These are phyloP conservation scores for Oscheius sp. DNA, from an alignment of 2,888 invertebrate species.

Conservation along the genomic window DNA sequence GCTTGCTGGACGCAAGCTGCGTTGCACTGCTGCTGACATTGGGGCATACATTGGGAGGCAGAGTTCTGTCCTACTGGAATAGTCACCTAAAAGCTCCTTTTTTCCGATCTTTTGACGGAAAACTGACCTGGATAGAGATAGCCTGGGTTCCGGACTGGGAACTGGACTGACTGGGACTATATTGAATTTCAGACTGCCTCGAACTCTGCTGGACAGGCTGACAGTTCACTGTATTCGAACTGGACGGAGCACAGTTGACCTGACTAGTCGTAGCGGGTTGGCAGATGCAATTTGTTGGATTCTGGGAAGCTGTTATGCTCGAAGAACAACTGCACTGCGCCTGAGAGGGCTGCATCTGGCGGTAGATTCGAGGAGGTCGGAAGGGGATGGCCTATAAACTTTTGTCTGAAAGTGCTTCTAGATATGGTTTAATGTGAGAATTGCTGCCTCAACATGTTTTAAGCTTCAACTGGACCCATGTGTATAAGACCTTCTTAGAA, in stretches of 20 bases:
- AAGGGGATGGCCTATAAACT: constrained; percentile 11
- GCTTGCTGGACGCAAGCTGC: constrained; percentile 38
- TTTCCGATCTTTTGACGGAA: not conserved
- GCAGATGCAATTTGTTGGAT: constrained; percentile 48
- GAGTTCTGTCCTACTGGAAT: constrained; percentile 17
- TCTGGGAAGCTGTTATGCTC: constrained; percentile 34
- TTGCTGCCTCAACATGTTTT: no score
- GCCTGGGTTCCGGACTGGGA: constrained; percentile 12
- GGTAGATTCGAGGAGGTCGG: no score
- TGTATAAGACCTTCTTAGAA: no score
- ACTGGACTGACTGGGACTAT: not conserved
- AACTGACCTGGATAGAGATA: constrained; percentile 29
- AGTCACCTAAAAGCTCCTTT: constrained; percentile 13
- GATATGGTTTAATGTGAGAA: no score
- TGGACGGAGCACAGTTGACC: constrained; percentile 36
- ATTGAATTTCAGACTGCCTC: no score
- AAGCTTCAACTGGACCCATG: no score
- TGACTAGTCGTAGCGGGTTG: constrained; percentile 43
- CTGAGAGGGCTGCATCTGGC: no score
- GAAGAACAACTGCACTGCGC: constrained; percentile 50
- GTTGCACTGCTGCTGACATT: constrained; percentile 47
- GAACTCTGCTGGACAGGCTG: constrained; percentile 12
- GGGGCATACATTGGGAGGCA: constrained; percentile 43
- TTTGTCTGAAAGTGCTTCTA: constrained; percentile 37
- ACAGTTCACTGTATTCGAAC: not conserved